Evolutionary conservation across 92 coral and sea anemone genomes (phyloP).

Genomic region (Siderastrea radians): DNA sequence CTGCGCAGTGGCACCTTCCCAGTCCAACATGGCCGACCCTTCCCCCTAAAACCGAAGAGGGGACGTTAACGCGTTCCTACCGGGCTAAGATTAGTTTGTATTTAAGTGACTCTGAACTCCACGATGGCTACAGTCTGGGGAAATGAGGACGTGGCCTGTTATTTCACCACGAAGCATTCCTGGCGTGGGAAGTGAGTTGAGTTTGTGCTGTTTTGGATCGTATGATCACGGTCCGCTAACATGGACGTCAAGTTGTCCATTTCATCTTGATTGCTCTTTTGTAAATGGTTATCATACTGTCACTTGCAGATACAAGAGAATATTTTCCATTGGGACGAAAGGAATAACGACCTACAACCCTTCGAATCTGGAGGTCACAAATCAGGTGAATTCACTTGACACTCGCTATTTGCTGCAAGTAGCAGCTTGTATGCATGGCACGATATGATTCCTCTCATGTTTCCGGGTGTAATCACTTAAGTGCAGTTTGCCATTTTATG

Average conservation of each 20-base stretch:
- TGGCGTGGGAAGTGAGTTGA: slow-evolving; percentile 99
- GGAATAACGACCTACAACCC: slow-evolving; percentile 99
- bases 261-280: slow-evolving; percentile 9
- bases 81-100: not conserved
- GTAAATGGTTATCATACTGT: slow-evolving; percentile 4
- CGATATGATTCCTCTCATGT: not conserved
- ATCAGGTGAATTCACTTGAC: slow-evolving; percentile 79
- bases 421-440: not conserved
- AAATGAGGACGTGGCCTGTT: slow-evolving; percentile 97
- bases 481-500: not conserved
- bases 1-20: slow-evolving; percentile 6
- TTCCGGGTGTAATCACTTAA: not conserved
- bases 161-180: slow-evolving; percentile 97
- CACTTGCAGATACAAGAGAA: slow-evolving; percentile 91
- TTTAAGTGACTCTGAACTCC: not conserved
- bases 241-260: not conserved
- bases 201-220: not conserved
- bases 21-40: slow-evolving; percentile 54
- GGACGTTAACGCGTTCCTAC: slow-evolving; percentile 33
- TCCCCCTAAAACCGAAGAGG: not conserved
- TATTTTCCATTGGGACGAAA: slow-evolving; percentile 97
- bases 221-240: not conserved
- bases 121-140: slow-evolving; percentile 97
- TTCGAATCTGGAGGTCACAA: slow-evolving; percentile 89
- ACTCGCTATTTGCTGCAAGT: not conserved